Conservation (phyloP, 2,797 vertebrate species). For the Setipinna tenuifilis region DNA sequence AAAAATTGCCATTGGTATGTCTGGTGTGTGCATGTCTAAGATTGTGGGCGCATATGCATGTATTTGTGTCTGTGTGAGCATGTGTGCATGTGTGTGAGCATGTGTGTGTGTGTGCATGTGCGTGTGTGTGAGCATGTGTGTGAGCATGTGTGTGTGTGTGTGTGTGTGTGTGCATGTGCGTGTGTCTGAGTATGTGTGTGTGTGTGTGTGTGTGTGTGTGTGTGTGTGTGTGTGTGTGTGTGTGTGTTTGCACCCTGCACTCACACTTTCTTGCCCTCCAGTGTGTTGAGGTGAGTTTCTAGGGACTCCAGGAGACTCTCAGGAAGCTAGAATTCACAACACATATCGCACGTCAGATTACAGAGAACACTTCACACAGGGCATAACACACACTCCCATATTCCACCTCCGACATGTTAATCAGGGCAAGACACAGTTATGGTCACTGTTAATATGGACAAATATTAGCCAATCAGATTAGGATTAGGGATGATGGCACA, state of each 20-base stretch:
- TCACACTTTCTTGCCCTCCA: constrained; percentile 97
- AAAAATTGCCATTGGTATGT: background rate
- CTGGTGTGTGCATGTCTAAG: background rate
- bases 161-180: background rate
- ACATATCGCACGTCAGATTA: background rate
- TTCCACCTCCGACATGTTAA: too few species aligned
- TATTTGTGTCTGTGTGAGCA: too few species aligned
- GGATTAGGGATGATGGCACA: too few species aligned
- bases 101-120: too few species aligned
- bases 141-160: too few species aligned
- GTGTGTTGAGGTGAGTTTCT: constrained; percentile 97
- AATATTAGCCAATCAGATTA: too few species aligned
- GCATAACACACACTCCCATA: background rate
- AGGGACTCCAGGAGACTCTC: constrained; percentile 98
- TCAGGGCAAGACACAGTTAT: too few species aligned
- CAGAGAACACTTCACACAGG: too few species aligned
- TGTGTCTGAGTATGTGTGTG: background rate
- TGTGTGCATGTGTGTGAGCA: too few species aligned
- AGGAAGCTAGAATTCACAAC: constrained; percentile 83
- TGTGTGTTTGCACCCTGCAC: constrained; percentile 45
- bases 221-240: background rate
- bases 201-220: background rate
- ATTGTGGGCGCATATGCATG: too few species aligned
- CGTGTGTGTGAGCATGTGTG: too few species aligned
- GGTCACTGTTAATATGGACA: too few species aligned